A percentile compares a stretch with the other conserved stretches of the same genome.
These are phyloP conservation scores for Drosophila parthenogenetica DNA, from an alignment of 2,888 invertebrate species.

Conservation along the genomic window DNA sequence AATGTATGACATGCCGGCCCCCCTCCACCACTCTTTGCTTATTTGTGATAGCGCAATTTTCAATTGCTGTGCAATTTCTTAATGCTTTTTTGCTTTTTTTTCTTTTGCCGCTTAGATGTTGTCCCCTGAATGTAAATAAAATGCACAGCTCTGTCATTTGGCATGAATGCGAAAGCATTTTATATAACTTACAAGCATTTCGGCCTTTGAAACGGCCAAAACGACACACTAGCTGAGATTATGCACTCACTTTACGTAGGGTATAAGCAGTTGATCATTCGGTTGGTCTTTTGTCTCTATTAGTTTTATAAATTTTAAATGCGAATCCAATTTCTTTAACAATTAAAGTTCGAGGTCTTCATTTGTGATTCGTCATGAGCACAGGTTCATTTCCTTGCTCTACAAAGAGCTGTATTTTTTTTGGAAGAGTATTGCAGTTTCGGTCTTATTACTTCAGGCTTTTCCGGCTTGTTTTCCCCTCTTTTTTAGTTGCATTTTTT, in stretches of 20 bases:
- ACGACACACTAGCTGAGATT: slow-evolving; percentile 27
- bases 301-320: not conserved
- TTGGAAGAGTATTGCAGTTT: slow-evolving; percentile 25
- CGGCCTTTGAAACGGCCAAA: slow-evolving; percentile 64
- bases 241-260: not conserved
- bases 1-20: slow-evolving; percentile 55
- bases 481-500: slow-evolving; percentile 2
- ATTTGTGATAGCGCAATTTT: slow-evolving; percentile 62
- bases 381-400: no score
- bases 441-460: not conserved
- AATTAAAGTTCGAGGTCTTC: no score
- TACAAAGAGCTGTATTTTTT: not conserved
- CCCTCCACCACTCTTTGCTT: slow-evolving; percentile 12
- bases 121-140: slow-evolving; percentile 70
- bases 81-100: slow-evolving; percentile 53
- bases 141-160: slow-evolving; percentile 71
- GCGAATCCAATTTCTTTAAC: no score
- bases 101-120: slow-evolving; percentile 33
- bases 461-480: slow-evolving; percentile 2
- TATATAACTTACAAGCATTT: slow-evolving; percentile 67
- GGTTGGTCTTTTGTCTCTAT: not conserved
- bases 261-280: not conserved
- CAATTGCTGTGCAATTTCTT: slow-evolving; percentile 77
- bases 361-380: no score
- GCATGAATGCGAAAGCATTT: slow-evolving; percentile 71